These are phyloP conservation scores for Drosophila asahinai DNA, from an alignment of 1,140 invertebrate species.

Conservation along the genomic window DNA sequence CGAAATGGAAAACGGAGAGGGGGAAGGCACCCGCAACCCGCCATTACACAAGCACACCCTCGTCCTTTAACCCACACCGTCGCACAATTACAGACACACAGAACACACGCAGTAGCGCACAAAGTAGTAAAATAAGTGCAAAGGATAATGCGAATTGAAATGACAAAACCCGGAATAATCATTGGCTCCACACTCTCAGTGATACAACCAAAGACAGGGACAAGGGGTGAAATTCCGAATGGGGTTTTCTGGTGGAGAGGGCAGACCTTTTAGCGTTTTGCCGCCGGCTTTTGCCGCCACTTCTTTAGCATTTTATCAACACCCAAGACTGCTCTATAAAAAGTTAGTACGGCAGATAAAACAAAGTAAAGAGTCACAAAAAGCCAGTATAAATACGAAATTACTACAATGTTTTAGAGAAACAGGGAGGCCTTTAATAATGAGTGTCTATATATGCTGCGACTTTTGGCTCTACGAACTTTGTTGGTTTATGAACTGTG, in stretches of 20 bases:
- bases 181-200: conserved; percentile 72
- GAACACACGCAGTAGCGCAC: conserved; percentile 57
- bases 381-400: conserved; percentile 12
- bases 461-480: neutral
- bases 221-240: neutral
- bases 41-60: conserved; percentile 76
- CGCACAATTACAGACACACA: conserved; percentile 39
- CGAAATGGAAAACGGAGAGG: conserved; percentile 26
- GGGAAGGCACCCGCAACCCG: conserved; percentile 56
- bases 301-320: conserved; percentile 13
- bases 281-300: conserved; percentile 33
- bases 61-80: conserved; percentile 19
- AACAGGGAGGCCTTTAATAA: conserved; percentile 10
- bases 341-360: conserved; percentile 38
- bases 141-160: conserved; percentile 84
- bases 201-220: neutral
- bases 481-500: neutral
- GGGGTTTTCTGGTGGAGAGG: conserved; percentile 3
- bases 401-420: conserved; percentile 2
- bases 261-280: conserved; percentile 28
- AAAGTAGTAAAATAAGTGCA: conserved; percentile 84
- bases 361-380: conserved; percentile 12
- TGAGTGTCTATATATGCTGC: neutral
- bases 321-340: conserved; percentile 29
- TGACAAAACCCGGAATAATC: conserved; percentile 84